Conservation (phyloP, 2,113 vertebrate species). For the Psittacus erithacus region DNA sequence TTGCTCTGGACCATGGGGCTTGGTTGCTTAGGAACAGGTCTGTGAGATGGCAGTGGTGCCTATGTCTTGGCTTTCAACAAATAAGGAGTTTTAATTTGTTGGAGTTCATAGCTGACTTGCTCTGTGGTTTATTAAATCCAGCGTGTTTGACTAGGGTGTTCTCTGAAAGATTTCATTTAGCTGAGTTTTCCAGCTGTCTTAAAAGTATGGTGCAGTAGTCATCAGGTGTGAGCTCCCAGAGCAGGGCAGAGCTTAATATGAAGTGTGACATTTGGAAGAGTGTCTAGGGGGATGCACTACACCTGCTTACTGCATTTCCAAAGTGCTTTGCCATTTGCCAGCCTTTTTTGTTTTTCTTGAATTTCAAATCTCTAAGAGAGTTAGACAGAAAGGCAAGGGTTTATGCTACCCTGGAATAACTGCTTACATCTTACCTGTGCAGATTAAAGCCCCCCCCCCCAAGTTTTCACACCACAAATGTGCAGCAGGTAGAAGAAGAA, state of each 20-base stretch:
- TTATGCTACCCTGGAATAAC: background rate
- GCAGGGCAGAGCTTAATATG: background rate
- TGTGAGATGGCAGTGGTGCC: background rate
- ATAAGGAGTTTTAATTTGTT: background rate
- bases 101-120: background rate
- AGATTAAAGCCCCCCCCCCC: background rate
- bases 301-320: background rate
- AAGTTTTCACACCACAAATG: background rate
- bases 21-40: constrained; percentile 27
- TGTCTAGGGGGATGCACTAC: background rate
- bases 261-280: constrained; percentile 3
- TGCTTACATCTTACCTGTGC: background rate
- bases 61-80: background rate
- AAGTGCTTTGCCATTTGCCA: background rate
- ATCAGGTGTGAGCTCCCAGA: background rate
- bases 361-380: background rate
- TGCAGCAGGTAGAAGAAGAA: background rate
- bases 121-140: background rate
- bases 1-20: background rate
- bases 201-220: background rate
- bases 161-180: background rate
- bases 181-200: background rate
- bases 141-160: background rate
- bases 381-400: background rate
- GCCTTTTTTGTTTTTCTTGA: background rate